Base-by-base conservation (phyloP, 2,888 invertebrate species). In the Troglohyphantes excavatus region DNA sequence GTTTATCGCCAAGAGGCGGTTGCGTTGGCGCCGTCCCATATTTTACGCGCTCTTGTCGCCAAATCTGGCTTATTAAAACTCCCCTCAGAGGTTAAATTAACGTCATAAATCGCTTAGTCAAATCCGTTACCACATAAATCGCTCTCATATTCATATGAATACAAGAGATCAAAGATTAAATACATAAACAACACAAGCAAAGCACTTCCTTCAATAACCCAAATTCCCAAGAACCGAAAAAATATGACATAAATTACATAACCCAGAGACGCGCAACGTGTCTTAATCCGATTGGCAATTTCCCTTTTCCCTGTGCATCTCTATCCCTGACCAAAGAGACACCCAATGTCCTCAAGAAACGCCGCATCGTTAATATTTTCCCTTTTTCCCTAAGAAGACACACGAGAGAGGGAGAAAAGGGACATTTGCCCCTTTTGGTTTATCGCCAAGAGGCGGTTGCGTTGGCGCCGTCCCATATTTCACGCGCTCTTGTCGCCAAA, bases 31-130 rank as follows among this genome's bases (percentile, higher is more conserved):
- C 53, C 68, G 81, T 53, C 81, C 81, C 46, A 81, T 81, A 81
- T 27, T 81, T 81, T 53, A 53, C 67, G 43, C 81, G 7, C 11
- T 3, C 81, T 68, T 68, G 68, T 81, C 53, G 81, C 67, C 81
- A 81, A 68, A 81, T 67, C 59, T 81, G 81, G 81, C 68, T 81
- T 68, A 81, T 81, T 81, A 81, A 81, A 81, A 68, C 68, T 43
- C 21, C 19, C 27, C 26, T 17, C 53, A 39, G n/a, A 53, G 53
- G 81, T 68, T 68, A 81, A 81, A 81, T 81, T 81, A 68, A 81
- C 68, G 53, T 59, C 81, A 53, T 81, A 81, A 81, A 81, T 81
- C 68, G 81, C 68, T 68, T 68, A 81, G 81, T 68, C 68, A 81
- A 81, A 81, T 81, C 53, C 65, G 26, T 23, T 65, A 33, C 65